Evolutionary conservation across 2,888 invertebrate species (phyloP).

Genomic region (Metallyticus violacea): DNA sequence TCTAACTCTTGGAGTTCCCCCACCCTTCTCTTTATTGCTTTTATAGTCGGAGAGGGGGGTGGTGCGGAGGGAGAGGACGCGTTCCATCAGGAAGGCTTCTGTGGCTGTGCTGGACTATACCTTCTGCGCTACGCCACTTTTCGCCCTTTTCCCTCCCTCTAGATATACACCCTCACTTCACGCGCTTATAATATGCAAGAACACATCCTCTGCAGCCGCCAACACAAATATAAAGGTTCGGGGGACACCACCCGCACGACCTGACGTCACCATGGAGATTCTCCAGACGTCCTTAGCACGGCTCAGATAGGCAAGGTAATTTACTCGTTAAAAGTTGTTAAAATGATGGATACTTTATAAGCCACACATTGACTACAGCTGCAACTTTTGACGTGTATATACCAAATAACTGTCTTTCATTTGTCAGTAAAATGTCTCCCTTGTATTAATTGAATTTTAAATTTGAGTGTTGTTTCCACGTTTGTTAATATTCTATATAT

Average conservation of each 20-base stretch:
- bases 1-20: conserved; percentile 38
- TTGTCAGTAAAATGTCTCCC: too few species aligned
- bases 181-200: conserved; percentile 22
- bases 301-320: too few species aligned
- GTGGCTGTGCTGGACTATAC: neutral
- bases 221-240: neutral
- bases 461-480: too few species aligned
- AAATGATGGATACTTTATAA: too few species aligned
- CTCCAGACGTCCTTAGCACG: neutral
- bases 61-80: neutral
- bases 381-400: too few species aligned
- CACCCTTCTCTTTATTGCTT: conserved; percentile 43
- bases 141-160: neutral
- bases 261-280: neutral
- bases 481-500: too few species aligned
- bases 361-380: too few species aligned
- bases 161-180: neutral
- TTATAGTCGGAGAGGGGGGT: conserved; percentile 36
- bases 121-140: conserved; percentile 9
- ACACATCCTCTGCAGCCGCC: conserved; percentile 18
- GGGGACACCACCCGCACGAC: neutral
- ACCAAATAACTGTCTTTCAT: too few species aligned
- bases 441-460: too few species aligned
- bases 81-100: conserved; percentile 24
- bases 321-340: too few species aligned